Percentiles rank a stretch among this genome's conserved stretches.
Evolutionary conservation across 92 coral and sea anemone genomes (phyloP).

Genomic region (Epizoanthus fatuus): DNA sequence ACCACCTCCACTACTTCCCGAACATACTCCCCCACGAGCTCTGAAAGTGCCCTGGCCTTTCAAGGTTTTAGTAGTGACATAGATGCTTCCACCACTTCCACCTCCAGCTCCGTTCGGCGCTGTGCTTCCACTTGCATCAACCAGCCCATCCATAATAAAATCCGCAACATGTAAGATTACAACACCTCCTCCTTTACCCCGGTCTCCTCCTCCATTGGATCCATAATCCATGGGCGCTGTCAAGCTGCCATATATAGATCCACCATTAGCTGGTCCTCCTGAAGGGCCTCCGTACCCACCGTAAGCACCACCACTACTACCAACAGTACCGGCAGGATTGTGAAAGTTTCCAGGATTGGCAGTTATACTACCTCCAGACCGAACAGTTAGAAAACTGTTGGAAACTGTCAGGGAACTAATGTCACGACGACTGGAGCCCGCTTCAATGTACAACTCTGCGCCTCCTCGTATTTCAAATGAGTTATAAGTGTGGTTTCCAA

Average conservation of each 20-base stretch:
- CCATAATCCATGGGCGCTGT: constrained; percentile 63
- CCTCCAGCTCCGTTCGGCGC: constrained; percentile 57
- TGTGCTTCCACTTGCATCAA: constrained; percentile 61
- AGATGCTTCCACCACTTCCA: constrained; percentile 78
- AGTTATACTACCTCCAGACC: constrained; percentile 53
- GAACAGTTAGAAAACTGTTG: constrained; percentile 46
- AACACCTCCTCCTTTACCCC: constrained; percentile 70
- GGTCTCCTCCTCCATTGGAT: constrained; percentile 71
- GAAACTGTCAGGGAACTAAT: constrained; percentile 38
- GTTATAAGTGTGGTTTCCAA: constrained; percentile 60
- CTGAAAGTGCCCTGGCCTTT: constrained; percentile 60
- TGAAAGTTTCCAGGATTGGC: constrained; percentile 40
- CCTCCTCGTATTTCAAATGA: constrained; percentile 60
- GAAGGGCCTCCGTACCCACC: constrained; percentile 63
- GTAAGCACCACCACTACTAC: constrained; percentile 54
- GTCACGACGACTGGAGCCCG: constrained; percentile 20
- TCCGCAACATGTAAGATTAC: constrained; percentile 36
- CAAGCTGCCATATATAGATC: constrained; percentile 54
- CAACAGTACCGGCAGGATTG: constrained; percentile 6
- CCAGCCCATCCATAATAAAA: constrained; percentile 56
- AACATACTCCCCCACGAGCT: constrained; percentile 64
- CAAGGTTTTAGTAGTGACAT: constrained; percentile 21
- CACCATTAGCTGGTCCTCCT: constrained; percentile 43
- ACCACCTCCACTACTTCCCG: constrained; percentile 64
- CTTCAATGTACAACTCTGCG: constrained; percentile 55